Percentiles rank a stretch among this genome's conserved stretches.
These are phyloP conservation scores for Melanophora roralis DNA, from an alignment of 2,888 invertebrate species.

Conservation along the genomic window DNA sequence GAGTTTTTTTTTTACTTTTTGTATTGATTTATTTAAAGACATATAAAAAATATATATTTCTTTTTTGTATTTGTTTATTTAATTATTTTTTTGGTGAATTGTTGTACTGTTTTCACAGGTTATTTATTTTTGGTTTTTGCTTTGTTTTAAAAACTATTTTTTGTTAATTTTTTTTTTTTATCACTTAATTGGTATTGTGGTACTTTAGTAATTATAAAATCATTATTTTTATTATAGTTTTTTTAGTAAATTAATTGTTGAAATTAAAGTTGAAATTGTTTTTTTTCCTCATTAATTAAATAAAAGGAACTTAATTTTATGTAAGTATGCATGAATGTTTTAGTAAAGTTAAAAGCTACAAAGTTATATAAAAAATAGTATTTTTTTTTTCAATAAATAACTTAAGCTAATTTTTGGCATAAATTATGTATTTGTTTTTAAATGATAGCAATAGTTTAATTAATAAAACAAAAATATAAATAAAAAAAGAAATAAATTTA, in stretches of 20 bases:
- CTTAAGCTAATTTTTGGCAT: constrained; percentile 49
- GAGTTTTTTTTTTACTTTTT: neutral
- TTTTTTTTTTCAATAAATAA: constrained; percentile 9
- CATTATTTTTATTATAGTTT: neutral
- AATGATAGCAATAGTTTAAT: neutral
- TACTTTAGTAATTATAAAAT: constrained; percentile 26
- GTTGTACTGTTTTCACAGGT: constrained; percentile 63
- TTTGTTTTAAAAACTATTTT: constrained; percentile 61
- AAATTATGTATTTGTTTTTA: constrained; percentile 10
- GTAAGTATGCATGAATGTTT: neutral
- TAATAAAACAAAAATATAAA: too few species aligned
- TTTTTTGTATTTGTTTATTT: constrained; percentile 17
- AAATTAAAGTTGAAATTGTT: constrained; percentile 8
- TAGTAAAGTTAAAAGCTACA: constrained; percentile 46
- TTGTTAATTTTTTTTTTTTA: constrained; percentile 49
- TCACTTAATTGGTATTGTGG: constrained; percentile 60
- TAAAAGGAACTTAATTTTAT: constrained; percentile 59
- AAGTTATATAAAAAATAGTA: constrained; percentile 24
- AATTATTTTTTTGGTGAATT: constrained; percentile 51
- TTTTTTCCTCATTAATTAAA: constrained; percentile 29
- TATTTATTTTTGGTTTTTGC: constrained; percentile 30
- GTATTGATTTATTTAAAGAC: neutral
- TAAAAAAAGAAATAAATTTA: too few species aligned
- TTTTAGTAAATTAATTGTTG: constrained; percentile 21
- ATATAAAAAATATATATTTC: constrained; percentile 43